Evolutionary conservation across 1,140 invertebrate genomes (phyloP).

Genomic region (Rhynchophorus ferrugineus): DNA sequence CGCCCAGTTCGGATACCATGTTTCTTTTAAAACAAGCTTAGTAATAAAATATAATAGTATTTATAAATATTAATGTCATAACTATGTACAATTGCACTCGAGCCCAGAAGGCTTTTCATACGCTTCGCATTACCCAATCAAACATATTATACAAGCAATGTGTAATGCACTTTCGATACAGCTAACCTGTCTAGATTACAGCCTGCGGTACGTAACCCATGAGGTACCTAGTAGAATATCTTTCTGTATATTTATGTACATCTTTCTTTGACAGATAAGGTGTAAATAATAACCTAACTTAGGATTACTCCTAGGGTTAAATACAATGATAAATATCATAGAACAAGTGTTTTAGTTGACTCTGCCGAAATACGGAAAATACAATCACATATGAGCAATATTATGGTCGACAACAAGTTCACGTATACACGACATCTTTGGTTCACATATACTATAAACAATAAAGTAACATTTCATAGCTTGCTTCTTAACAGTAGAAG

Average conservation of each 20-base stretch:
- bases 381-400: constrained; percentile 16
- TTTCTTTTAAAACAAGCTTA: constrained; percentile 35
- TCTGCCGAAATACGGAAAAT: constrained; percentile 17
- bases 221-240: constrained; percentile 44
- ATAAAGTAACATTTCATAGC: constrained; percentile 15
- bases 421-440: constrained; percentile 22
- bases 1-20: constrained; percentile 3
- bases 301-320: constrained; percentile 14
- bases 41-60: constrained; percentile 40
- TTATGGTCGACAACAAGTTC: constrained; percentile 9
- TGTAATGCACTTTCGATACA: constrained; percentile 43
- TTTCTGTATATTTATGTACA: constrained; percentile 24
- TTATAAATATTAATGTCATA: constrained; percentile 37
- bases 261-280: constrained; percentile 9
- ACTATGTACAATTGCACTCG: constrained; percentile 42
- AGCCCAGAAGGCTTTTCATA: constrained; percentile 33
- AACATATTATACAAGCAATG: constrained; percentile 36
- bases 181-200: constrained; percentile 44
- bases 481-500: constrained; percentile 17
- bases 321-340: constrained; percentile 18
- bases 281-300: constrained; percentile 14
- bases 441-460: constrained; percentile 20
- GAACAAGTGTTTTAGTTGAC: constrained; percentile 27
- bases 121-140: constrained; percentile 37
- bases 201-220: constrained; percentile 41